These are phyloP conservation scores for Zophobas atratus DNA, from an alignment of 1,140 invertebrate genomes.

Conservation along the genomic window DNA sequence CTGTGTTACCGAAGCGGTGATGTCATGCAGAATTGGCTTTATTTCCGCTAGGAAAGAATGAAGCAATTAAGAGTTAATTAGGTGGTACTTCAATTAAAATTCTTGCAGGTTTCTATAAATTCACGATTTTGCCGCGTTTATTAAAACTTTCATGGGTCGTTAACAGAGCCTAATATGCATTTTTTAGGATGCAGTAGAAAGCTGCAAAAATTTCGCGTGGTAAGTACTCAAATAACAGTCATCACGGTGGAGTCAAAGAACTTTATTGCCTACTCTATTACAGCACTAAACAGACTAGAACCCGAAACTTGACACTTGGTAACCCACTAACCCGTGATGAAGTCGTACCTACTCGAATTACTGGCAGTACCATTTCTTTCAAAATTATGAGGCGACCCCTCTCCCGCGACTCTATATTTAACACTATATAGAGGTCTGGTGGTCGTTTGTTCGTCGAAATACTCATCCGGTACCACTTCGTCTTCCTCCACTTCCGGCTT, in stretches of 20 bases:
- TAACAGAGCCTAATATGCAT: slow-evolving; percentile 13
- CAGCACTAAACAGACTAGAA: slow-evolving; percentile 12
- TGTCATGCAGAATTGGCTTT: no score
- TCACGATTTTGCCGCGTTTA: not conserved
- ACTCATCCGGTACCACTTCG: not conserved
- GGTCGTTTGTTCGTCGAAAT: not conserved
- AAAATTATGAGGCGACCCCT: no score
- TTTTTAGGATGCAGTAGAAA: slow-evolving; percentile 25
- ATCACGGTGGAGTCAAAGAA: slow-evolving; percentile 8
- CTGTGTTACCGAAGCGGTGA: no score
- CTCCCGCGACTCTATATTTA: no score
- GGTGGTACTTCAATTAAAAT: no score
- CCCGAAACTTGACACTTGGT: slow-evolving; percentile 7
- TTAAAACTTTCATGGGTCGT: not conserved
- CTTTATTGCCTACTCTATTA: slow-evolving; percentile 13
- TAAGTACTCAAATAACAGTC: not conserved
- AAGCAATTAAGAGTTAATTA: no score
- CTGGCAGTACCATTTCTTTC: not conserved
- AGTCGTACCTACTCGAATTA: not conserved
- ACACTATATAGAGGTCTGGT: not conserved
- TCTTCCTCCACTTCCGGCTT: not conserved
- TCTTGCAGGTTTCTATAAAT: no score
- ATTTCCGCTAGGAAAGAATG: no score
- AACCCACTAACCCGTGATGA: not conserved
- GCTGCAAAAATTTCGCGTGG: not conserved